Conservation (phyloP, 2,888 invertebrate genomes). For the Phengaris arion region DNA sequence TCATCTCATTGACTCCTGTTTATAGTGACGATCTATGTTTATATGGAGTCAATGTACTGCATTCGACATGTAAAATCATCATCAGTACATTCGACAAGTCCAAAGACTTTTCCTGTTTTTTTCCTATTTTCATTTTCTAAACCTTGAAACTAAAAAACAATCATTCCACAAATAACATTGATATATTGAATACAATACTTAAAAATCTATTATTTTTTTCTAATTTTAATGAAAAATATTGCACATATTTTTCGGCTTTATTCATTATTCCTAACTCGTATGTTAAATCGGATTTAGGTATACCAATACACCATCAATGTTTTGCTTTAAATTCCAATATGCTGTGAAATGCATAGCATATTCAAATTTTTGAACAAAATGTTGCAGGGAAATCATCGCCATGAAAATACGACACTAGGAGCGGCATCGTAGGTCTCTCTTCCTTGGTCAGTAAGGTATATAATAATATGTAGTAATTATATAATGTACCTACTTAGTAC, state of each 20-base stretch:
- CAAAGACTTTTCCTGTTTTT: too few relatives aligned
- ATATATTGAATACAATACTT: background rate
- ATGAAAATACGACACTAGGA: too few relatives aligned
- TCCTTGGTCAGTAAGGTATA: too few relatives aligned
- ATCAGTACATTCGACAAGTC: background rate
- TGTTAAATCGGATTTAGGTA: background rate
- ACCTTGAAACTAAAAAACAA: background rate
- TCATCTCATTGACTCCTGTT: slow-evolving; percentile 6
- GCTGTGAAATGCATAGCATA: background rate
- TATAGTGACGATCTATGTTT: background rate
- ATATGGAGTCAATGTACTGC: background rate
- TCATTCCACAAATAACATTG: background rate
- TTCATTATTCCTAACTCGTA: background rate
- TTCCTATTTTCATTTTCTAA: background rate
- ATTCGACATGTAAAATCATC: background rate
- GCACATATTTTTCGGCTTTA: background rate
- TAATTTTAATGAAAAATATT: background rate
- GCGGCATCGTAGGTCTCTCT: too few relatives aligned
- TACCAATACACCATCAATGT: background rate
- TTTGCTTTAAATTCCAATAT: background rate
- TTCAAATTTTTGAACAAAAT: background rate
- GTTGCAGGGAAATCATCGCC: background rate
- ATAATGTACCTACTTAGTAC: too few relatives aligned
- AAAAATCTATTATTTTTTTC: background rate
- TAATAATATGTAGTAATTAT: too few relatives aligned